These are phyloP conservation scores for Erythrolamprus reginae DNA, from an alignment of 2,113 vertebrate species.

Conservation along the genomic window DNA sequence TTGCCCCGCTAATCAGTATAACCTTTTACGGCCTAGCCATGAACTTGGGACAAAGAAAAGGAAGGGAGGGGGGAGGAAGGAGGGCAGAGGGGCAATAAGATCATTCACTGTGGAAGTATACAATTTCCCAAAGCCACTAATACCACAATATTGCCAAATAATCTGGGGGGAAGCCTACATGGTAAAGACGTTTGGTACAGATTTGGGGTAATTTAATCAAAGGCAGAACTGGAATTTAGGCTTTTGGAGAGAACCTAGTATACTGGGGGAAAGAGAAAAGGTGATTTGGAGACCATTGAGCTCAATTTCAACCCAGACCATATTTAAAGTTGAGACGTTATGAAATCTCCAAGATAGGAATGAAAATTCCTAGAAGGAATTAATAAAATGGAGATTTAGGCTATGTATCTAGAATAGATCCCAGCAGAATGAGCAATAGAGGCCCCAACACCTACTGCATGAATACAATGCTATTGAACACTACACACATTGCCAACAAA, in stretches of 20 bases:
- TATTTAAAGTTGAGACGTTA: background rate
- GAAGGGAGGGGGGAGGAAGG: background rate
- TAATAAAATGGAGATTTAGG: background rate
- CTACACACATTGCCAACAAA: background rate
- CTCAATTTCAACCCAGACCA: background rate
- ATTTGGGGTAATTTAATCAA: background rate
- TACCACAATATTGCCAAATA: background rate
- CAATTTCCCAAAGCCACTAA: background rate
- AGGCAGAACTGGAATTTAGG: background rate
- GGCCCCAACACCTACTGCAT: background rate
- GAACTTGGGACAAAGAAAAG: conserved; percentile 13
- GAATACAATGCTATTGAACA: background rate
- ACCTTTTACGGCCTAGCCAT: background rate
- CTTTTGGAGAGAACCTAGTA: background rate
- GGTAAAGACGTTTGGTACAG: background rate
- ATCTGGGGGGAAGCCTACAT: background rate
- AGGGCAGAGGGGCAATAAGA: background rate
- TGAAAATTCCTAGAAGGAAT: background rate
- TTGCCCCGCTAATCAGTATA: background rate
- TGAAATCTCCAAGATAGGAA: background rate
- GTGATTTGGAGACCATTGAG: background rate
- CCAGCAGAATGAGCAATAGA: background rate
- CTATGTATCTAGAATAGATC: background rate
- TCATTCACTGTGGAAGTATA: background rate
- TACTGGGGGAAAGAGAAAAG: background rate